Evolutionary conservation across 2,888 invertebrate genomes (phyloP).

Genomic region (Monochamus alternatus): DNA sequence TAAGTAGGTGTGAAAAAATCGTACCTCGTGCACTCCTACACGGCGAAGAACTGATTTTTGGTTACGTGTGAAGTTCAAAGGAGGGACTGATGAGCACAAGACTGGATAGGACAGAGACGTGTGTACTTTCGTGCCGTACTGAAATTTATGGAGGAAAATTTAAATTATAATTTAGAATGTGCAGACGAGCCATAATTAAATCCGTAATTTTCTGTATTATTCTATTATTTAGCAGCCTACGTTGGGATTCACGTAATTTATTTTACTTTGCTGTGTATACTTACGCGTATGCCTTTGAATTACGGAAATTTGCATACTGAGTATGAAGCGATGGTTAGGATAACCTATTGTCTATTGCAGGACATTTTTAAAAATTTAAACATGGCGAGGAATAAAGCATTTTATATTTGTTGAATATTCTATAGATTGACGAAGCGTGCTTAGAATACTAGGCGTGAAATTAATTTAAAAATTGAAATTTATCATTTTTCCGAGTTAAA

Average conservation of each 20-base stretch:
- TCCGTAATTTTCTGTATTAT: conserved; percentile 46
- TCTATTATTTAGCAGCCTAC: conserved; percentile 46
- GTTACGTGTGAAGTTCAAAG: conserved; percentile 12
- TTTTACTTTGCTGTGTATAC: conserved; percentile 31
- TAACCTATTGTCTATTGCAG: conserved; percentile 28
- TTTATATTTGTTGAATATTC: not conserved
- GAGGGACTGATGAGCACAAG: not conserved
- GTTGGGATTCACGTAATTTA: conserved; percentile 33
- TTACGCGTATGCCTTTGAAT: conserved; percentile 5
- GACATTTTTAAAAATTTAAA: not conserved
- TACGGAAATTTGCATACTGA: conserved; percentile 12
- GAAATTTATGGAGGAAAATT: conserved; percentile 23
- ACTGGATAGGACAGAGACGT: not conserved
- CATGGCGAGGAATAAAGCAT: not conserved
- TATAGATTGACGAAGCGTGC: not conserved
- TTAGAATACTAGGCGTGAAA: too few relatives aligned
- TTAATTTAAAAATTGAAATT: too few relatives aligned
- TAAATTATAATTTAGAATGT: conserved; percentile 44
- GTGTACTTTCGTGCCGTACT: conserved; percentile 3
- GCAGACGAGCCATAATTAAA: conserved; percentile 45
- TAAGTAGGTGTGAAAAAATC: conserved; percentile 41
- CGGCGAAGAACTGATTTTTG: conserved; percentile 20
- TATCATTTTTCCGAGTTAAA: too few relatives aligned
- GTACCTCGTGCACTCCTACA: conserved; percentile 37
- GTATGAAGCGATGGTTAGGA: conserved; percentile 4